phyloP scores from a whole-genome alignment of 1,140 invertebrate species.

The Ips nitidus region DNA sequence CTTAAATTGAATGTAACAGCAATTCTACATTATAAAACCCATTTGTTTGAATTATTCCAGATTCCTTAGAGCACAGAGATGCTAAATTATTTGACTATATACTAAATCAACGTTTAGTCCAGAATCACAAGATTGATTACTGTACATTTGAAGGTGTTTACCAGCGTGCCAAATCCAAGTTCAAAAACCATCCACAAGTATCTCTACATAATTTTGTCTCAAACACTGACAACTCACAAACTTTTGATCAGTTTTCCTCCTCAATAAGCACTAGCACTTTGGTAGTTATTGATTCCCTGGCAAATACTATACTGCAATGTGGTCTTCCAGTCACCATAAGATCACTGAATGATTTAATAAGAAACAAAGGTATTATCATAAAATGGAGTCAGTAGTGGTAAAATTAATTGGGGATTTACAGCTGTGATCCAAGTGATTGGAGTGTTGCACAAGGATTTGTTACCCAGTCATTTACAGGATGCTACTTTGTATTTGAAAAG shows the following conservation, averaged over 20 bases:
- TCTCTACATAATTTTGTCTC: conserved; percentile 41
- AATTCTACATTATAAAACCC: conserved; percentile 5
- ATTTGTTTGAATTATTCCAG: conserved; percentile 36
- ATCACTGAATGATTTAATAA: conserved; percentile 39
- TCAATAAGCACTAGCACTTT: conserved; percentile 33
- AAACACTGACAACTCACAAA: conserved; percentile 4
- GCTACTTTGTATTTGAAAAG: conserved; percentile 54
- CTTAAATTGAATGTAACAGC: conserved; percentile 5
- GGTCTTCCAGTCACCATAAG: conserved; percentile 40
- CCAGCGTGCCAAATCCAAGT: conserved; percentile 24
- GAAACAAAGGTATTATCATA: conserved; percentile 38
- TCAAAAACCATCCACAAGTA: conserved; percentile 26
- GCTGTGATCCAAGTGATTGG: conserved; percentile 54
- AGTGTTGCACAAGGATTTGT: conserved; percentile 56
- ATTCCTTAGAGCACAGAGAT: conserved; percentile 43
- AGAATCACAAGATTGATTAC: conserved; percentile 41
- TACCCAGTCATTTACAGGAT: conserved; percentile 50
- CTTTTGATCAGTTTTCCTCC: conserved; percentile 1
- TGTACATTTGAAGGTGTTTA: conserved; percentile 46
- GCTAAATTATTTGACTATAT: conserved; percentile 41
- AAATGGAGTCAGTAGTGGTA: conserved; percentile 45
- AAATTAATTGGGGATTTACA: conserved; percentile 53
- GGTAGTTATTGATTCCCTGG: conserved; percentile 48
- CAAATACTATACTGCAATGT: conserved; percentile 44
- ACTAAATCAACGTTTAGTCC: conserved; percentile 37